A percentile compares a stretch with the other conserved stretches of the same genome.
Evolutionary conservation across 2,113 vertebrate species (phyloP).

Genomic region (Pygoscelis adeliae): DNA sequence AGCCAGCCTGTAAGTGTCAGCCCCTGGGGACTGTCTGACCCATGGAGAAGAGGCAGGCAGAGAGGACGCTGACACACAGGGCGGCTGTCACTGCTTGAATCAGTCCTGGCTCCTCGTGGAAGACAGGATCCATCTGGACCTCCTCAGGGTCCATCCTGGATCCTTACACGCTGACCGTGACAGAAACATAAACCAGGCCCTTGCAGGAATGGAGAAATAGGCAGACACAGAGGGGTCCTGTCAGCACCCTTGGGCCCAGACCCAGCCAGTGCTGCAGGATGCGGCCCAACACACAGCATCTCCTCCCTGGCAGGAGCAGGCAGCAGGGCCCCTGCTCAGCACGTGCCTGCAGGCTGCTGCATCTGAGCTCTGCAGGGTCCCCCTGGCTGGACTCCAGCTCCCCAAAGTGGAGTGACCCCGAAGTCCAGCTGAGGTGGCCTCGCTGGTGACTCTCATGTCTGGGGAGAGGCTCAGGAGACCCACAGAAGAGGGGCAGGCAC

Average conservation of each 20-base stretch:
- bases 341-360: background rate
- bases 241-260: background rate
- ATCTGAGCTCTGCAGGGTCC: background rate
- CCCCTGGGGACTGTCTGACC: background rate
- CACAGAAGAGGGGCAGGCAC: background rate
- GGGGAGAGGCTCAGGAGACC: background rate
- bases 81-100: background rate
- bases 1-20: background rate
- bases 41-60: background rate
- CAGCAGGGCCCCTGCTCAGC: background rate
- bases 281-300: background rate
- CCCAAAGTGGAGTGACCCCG: fast-evolving
- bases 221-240: background rate
- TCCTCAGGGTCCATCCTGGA: background rate
- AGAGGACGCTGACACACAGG: background rate
- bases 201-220: background rate
- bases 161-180: fast-evolving
- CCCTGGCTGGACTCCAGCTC: background rate
- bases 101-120: background rate
- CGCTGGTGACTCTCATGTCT: background rate
- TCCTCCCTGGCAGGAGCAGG: background rate
- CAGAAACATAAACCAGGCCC: background rate
- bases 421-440: background rate
- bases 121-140: background rate
- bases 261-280: background rate